Evolutionary conservation across 2,888 invertebrate species (phyloP).

Genomic region (Caenorhabditis wallacei): DNA sequence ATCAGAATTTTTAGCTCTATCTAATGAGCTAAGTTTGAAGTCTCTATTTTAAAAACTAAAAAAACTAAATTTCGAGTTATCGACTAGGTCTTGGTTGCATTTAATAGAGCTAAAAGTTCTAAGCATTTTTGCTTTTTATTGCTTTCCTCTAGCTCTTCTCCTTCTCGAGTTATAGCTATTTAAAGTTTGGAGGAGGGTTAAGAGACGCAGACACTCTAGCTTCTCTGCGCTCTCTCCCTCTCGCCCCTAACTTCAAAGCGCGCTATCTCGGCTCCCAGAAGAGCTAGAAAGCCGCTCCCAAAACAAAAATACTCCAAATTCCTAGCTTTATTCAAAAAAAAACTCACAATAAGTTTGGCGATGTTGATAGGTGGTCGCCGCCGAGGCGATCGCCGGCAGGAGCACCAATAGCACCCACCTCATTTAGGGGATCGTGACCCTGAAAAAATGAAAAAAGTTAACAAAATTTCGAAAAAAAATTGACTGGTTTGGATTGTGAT

Average conservation of each 20-base stretch:
- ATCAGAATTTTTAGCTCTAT: background rate
- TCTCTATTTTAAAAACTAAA: no score
- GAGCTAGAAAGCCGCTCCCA: background rate
- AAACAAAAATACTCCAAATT: background rate
- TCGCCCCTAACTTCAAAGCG: background rate
- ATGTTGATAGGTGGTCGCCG: constrained; percentile 54
- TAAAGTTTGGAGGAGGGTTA: background rate
- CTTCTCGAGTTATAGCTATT: background rate
- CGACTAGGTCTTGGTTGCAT: background rate
- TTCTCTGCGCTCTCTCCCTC: constrained; percentile 17
- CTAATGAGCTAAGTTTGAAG: no score
- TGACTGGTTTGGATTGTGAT: constrained; percentile 39
- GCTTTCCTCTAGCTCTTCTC: background rate
- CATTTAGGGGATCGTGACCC: constrained; percentile 35
- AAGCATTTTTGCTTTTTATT: background rate
- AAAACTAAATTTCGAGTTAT: no score
- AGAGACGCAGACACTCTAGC: constrained; percentile 20
- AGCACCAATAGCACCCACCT: constrained; percentile 65
- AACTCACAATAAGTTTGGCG: constrained; percentile 64
- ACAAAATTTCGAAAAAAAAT: constrained; percentile 2
- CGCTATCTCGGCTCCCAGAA: background rate
- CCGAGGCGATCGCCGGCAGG: constrained; percentile 54
- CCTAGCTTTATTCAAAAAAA: background rate
- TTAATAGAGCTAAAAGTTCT: background rate
- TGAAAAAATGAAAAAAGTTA: constrained; percentile 11